These are phyloP conservation scores for Promerops cafer DNA, from an alignment of 2,113 vertebrate genomes.

Conservation along the genomic window DNA sequence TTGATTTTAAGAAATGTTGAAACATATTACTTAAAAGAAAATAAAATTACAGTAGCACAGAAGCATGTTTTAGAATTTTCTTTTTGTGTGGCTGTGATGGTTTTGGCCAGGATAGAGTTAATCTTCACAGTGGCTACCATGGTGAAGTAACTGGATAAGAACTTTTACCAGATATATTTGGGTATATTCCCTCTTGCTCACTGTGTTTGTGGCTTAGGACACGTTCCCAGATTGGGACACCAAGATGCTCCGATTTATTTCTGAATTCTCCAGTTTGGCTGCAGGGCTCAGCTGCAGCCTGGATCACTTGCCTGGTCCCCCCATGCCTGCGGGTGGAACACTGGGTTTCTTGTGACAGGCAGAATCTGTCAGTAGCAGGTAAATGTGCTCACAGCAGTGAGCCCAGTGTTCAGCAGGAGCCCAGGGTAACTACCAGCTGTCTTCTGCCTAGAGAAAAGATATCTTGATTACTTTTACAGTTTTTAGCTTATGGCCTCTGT, in stretches of 20 bases:
- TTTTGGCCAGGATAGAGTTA: background rate
- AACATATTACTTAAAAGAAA: background rate
- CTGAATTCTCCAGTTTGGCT: background rate
- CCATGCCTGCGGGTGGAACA: accelerated
- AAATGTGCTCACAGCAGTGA: background rate
- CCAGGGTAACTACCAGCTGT: background rate
- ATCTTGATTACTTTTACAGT: background rate
- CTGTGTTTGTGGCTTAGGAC: accelerated
- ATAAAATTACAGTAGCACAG: background rate
- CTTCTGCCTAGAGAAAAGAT: background rate
- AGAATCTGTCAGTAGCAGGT: background rate
- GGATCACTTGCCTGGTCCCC: background rate
- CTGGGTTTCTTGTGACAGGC: background rate
- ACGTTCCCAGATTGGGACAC: accelerated
- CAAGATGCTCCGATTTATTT: background rate
- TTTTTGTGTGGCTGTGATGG: background rate
- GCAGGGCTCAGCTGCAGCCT: background rate
- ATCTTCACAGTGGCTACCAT: background rate
- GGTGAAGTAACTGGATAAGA: background rate
- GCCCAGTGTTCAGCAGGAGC: background rate
- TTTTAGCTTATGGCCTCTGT: background rate
- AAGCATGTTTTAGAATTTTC: background rate
- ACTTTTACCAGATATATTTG: background rate
- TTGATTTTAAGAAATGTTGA: background rate
- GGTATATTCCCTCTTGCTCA: background rate